Evolutionary conservation across 1,140 invertebrate species (phyloP), one percentile per base, ranked within the genome.

Genomic region (Agrypnia vestita): DNA sequence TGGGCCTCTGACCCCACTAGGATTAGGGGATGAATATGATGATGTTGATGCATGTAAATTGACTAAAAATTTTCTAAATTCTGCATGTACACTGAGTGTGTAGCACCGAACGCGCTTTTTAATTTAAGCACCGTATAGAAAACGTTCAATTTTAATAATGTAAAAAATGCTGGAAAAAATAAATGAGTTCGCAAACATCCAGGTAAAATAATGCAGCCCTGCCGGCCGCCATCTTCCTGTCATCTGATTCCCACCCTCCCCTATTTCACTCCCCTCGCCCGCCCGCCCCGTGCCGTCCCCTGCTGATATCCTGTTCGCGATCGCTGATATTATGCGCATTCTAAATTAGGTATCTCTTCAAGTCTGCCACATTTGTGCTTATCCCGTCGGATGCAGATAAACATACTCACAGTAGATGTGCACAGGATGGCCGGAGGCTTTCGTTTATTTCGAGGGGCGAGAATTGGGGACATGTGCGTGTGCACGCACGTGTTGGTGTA

Each of bases 251-350:
- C 71, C 69, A 10, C 44, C 21, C 35, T 53, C 46, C 43, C 61
- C n/a, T 19, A 15, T 51, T 47, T 4, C 1, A 15, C 35, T 19
- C 46, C 51, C 62, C 62, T 15, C 51, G 0, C 62, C 51, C 61
- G 21, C 43, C 67, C 12, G 46, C n/a, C 44, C 35, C 17, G 61
- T 8, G 19, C 35, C 49, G 25, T 35, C n/a, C 46, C 46, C 72
- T 35, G 72, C 80, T 76, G 81, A 80, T 82, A 82, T 82, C 81
- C 78, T 78, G 78, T 74, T 78, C 81, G 81, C 56, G 81, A 82
- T 82, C 78, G 59, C 78, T 75, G 78, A 80, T 82, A 82, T 82
- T 82, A 82, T 82, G 81, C 78, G 81, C 81, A 82, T 82, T 80
- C 78, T 59, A 82, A 82, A 82, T 82, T 82, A 82, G 81, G 78